These are phyloP conservation scores for Hippoglossus stenolepis DNA, from an alignment of 2,113 vertebrate species.

Conservation along the genomic window DNA sequence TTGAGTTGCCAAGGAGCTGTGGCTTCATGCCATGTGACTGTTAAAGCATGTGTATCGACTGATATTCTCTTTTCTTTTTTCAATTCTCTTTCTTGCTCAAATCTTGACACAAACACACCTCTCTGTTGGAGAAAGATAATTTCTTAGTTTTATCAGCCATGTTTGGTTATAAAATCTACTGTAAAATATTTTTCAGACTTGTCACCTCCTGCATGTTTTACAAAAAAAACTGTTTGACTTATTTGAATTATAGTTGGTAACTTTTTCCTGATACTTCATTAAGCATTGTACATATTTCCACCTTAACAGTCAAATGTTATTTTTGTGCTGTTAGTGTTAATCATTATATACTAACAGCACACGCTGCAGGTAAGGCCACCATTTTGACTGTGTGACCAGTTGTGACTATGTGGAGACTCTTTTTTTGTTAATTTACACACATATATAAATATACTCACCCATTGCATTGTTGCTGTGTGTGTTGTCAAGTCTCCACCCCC, in stretches of 20 bases:
- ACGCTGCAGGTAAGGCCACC: neutral
- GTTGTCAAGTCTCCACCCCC: conserved; percentile 2
- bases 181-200: too few species aligned
- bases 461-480: conserved; percentile 1
- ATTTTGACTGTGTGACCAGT: neutral
- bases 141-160: neutral
- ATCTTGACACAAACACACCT: conserved; percentile 3
- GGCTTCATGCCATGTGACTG: conserved; percentile 69
- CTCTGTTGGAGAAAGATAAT: neutral
- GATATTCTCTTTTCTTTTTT: neutral
- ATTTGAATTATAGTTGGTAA: too few species aligned
- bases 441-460: neutral
- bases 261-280: too few species aligned
- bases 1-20: conserved; percentile 76
- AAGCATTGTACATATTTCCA: too few species aligned
- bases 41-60: conserved; percentile 56
- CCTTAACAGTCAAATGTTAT: too few species aligned
- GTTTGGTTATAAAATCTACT: neutral
- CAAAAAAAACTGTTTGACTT: too few species aligned
- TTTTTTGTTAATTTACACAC: too few species aligned
- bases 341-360: neutral
- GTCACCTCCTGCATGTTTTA: too few species aligned
- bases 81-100: neutral
- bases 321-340: too few species aligned
- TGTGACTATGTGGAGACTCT: too few species aligned